Conservation (phyloP, 2,797 vertebrate species). For the Fistularia tabacaria region DNA sequence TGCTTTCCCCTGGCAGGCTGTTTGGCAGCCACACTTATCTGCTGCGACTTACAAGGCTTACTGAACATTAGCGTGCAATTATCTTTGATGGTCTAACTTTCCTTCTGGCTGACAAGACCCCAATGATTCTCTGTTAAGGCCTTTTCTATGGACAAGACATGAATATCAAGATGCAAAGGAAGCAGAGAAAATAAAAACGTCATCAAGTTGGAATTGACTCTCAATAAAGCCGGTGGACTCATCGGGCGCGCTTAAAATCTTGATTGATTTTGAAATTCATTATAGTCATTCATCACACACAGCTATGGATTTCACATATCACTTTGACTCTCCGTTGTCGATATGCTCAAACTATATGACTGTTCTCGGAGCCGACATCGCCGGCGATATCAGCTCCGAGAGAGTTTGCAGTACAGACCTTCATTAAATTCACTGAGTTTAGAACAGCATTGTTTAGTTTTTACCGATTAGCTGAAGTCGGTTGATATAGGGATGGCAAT, state of each 20-base stretch:
- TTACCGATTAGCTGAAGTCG: neutral
- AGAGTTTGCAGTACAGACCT: slow-evolving; percentile 3
- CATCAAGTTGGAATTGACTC: slow-evolving; percentile 37
- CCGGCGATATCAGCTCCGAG: neutral
- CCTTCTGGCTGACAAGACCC: slow-evolving; percentile 56
- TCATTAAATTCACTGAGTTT: neutral
- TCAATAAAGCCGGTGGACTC: slow-evolving; percentile 42
- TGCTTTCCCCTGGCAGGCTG: slow-evolving; percentile 63
- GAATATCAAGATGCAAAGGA: slow-evolving; percentile 47
- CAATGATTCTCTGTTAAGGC: slow-evolving; percentile 56
- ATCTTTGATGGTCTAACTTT: slow-evolving; percentile 71
- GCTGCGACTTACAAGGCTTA: slow-evolving; percentile 69
- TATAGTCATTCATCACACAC: slow-evolving; percentile 44
- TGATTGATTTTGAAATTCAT: slow-evolving; percentile 51
- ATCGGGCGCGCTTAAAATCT: slow-evolving; percentile 34
- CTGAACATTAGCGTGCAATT: slow-evolving; percentile 73
- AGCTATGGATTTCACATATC: slow-evolving; percentile 39
- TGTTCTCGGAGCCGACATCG: slow-evolving; percentile 13
- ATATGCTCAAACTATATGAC: slow-evolving; percentile 22
- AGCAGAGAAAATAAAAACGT: slow-evolving; percentile 44
- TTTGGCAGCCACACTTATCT: slow-evolving; percentile 67
- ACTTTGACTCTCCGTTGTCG: slow-evolving; percentile 38
- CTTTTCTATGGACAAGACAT: slow-evolving; percentile 46
- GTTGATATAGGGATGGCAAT: too few species aligned
- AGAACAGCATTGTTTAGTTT: neutral